phyloP scores from a whole-genome alignment of 1,140 invertebrate species.

The Lasioglossum baleicum region DNA sequence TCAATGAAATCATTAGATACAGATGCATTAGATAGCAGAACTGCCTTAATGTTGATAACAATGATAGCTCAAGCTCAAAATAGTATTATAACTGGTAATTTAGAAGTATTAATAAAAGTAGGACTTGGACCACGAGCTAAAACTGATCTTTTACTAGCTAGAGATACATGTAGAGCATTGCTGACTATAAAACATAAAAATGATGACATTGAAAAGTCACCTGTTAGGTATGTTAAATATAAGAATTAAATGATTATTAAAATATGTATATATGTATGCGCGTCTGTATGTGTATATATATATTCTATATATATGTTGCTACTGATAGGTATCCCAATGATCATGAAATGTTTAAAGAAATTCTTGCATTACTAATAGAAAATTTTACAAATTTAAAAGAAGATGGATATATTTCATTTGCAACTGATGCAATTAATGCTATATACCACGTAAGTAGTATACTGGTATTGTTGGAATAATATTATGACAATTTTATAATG shows the following conservation, averaged over 20 bases:
- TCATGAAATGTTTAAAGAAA: conserved; percentile 81
- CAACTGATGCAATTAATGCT: conserved; percentile 82
- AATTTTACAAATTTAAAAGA: conserved; percentile 77
- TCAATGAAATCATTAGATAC: conserved; percentile 87
- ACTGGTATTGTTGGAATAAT: too few species aligned
- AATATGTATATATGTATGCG: too few species aligned
- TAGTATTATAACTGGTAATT: conserved; percentile 82
- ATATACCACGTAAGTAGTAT: too few species aligned
- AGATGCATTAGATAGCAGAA: conserved; percentile 84
- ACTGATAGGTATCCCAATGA: conserved; percentile 79
- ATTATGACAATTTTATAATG: too few species aligned
- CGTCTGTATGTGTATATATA: too few species aligned
- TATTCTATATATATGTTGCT: too few species aligned
- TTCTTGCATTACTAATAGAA: conserved; percentile 78
- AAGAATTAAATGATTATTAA: conserved; percentile 60
- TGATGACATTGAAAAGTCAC: conserved; percentile 59
- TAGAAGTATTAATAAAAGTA: conserved; percentile 82
- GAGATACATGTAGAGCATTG: conserved; percentile 83
- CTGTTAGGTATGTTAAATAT: conserved; percentile 62
- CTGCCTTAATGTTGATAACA: conserved; percentile 86
- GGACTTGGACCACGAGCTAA: conserved; percentile 80
- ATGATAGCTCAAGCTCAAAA: conserved; percentile 84
- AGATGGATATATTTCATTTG: conserved; percentile 81
- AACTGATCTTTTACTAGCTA: conserved; percentile 81
- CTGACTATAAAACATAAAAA: conserved; percentile 76